These are phyloP conservation scores for Pterocles orientalis DNA, from an alignment of 2,113 vertebrate genomes.

Conservation along the genomic window DNA sequence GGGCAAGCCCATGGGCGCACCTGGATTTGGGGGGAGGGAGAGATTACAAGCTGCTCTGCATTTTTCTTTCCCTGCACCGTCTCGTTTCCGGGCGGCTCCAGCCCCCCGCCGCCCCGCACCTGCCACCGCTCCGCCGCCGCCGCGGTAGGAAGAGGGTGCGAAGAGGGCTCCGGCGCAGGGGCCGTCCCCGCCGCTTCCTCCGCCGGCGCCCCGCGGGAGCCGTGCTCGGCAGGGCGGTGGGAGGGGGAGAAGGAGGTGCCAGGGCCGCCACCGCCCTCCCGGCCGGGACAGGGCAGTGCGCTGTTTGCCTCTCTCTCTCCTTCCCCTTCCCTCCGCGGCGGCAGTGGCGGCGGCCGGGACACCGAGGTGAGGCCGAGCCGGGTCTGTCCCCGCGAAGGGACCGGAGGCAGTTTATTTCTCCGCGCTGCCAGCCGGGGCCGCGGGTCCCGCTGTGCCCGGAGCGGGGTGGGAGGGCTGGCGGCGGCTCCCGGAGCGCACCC, in stretches of 20 bases:
- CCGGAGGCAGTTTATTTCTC: rapidly evolving
- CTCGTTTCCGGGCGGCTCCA: not conserved
- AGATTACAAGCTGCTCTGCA: not conserved
- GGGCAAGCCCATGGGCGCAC: rapidly evolving
- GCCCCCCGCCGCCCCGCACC: not conserved
- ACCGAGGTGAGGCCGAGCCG: not conserved
- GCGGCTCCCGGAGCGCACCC: not conserved
- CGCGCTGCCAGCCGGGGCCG: not conserved
- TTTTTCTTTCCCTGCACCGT: not conserved
- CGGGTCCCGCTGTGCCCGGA: no score
- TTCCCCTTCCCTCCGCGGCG: not conserved
- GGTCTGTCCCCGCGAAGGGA: not conserved
- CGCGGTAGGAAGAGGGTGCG: not conserved
- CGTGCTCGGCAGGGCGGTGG: not conserved
- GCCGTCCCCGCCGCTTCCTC: not conserved
- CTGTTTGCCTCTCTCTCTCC: not conserved
- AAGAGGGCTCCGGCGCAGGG: not conserved
- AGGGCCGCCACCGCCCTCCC: not conserved
- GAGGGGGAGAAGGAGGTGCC: not conserved
- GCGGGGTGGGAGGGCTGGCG: no score
- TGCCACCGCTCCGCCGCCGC: not conserved
- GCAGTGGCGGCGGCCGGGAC: not conserved
- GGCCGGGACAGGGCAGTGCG: not conserved
- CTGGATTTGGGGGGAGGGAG: not conserved
- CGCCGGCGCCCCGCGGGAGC: not conserved